phyloP scores from a whole-genome alignment of 2,888 invertebrate genomes.

The Cenopis cana region DNA sequence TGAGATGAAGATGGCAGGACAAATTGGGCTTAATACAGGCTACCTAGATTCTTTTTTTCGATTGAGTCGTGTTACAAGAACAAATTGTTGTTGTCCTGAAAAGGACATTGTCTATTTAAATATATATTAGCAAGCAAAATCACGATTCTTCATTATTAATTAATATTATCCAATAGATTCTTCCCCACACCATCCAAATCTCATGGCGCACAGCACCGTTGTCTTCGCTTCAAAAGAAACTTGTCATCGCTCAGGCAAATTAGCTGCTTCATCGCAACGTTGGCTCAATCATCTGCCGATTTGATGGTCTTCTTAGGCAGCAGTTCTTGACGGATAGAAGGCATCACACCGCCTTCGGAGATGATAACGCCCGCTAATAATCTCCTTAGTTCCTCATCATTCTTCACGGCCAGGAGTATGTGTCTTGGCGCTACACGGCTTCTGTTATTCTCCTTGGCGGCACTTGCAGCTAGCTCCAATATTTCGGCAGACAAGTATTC shows the following conservation, averaged over 20 bases:
- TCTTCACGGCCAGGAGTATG: constrained; percentile 30
- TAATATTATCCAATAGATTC: neutral
- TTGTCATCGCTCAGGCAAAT: neutral
- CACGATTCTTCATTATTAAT: neutral
- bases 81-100: constrained; percentile 56
- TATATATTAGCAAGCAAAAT: constrained; percentile 10
- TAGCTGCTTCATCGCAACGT: neutral
- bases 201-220: neutral
- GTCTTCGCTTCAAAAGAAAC: constrained; percentile 11
- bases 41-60: neutral
- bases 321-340: constrained; percentile 28
- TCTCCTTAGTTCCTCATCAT: constrained; percentile 27
- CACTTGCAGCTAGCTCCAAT: constrained; percentile 25
- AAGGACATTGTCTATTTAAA: constrained; percentile 58
- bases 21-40: neutral
- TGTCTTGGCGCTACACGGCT: constrained; percentile 25
- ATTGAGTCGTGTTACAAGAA: constrained; percentile 31
- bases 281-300: neutral
- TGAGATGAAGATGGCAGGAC: neutral
- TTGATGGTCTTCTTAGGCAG: constrained; percentile 35
- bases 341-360: constrained; percentile 27
- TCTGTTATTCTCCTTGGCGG: constrained; percentile 25
- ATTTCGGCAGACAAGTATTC: constrained; percentile 35
- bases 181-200: neutral
- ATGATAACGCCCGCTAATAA: constrained; percentile 30